Conservation (phyloP, 2,797 vertebrate genomes). For the Dicrostonyx torquatus region DNA sequence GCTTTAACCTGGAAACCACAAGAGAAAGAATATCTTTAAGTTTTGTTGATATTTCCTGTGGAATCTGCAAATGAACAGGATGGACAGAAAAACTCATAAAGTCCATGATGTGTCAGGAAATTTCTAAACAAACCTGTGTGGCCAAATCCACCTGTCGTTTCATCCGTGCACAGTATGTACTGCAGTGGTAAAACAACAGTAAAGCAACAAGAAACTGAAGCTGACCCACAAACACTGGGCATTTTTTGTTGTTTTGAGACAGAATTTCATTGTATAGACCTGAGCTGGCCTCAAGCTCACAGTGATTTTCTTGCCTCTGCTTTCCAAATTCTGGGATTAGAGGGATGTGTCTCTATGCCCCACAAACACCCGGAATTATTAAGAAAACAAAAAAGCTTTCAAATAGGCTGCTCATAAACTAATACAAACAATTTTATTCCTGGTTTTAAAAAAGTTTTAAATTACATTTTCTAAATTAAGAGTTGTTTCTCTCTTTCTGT, state of each 20-base stretch:
- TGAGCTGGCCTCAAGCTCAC: too few species aligned
- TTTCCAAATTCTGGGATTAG: background rate
- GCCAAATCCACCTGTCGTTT: background rate
- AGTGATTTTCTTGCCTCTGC: too few species aligned
- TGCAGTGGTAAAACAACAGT: background rate
- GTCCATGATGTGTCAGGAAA: constrained; percentile 22
- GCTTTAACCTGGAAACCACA: background rate
- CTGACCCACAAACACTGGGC: background rate
- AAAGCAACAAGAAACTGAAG: background rate
- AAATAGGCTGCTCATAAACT: background rate
- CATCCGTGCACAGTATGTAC: background rate
- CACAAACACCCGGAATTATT: background rate
- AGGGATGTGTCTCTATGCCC: background rate
- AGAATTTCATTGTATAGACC: too few species aligned
- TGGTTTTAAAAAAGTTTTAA: background rate
- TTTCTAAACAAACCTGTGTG: background rate
- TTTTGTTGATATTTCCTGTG: background rate
- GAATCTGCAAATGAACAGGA: background rate
- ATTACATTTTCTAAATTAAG: background rate
- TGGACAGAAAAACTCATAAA: background rate
- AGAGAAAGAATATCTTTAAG: background rate
- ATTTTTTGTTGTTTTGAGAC: background rate
- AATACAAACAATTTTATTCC: background rate
- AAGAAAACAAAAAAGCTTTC: background rate
- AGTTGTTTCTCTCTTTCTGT: background rate